Conservation (phyloP, 2,113 vertebrate species). For the Chinchilla lanigera region DNA sequence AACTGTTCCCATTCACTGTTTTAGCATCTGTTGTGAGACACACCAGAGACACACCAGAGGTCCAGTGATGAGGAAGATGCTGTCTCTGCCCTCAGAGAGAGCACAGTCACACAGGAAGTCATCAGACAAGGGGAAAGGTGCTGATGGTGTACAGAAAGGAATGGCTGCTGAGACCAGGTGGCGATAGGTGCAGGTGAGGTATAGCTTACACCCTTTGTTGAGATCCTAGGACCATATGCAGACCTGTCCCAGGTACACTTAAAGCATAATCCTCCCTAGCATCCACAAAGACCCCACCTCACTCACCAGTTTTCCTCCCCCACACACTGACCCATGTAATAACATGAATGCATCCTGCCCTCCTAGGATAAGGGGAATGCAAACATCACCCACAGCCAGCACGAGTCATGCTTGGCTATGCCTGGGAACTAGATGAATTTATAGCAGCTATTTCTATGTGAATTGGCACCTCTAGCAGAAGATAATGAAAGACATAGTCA, state of each 20-base stretch:
- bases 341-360: not conserved
- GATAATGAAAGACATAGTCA: not conserved
- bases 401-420: not conserved
- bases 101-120: not conserved
- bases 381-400: not conserved
- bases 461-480: not conserved
- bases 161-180: not conserved
- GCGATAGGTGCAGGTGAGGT: rapidly evolving
- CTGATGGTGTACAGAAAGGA: not conserved
- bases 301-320: not conserved
- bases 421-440: not conserved
- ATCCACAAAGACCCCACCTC: not conserved
- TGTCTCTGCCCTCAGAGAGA: not conserved
- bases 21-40: not conserved
- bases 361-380: not conserved
- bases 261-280: not conserved
- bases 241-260: too few relatives aligned
- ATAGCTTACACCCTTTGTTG: not conserved
- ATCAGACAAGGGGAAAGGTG: not conserved
- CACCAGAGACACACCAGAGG: not conserved
- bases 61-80: not conserved
- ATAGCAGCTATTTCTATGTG: rapidly evolving
- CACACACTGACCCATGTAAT: not conserved
- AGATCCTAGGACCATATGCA: not conserved
- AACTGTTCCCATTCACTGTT: not conserved